Conservation (phyloP, 2,113 vertebrate species). For the Trochalopteron elliotii region DNA sequence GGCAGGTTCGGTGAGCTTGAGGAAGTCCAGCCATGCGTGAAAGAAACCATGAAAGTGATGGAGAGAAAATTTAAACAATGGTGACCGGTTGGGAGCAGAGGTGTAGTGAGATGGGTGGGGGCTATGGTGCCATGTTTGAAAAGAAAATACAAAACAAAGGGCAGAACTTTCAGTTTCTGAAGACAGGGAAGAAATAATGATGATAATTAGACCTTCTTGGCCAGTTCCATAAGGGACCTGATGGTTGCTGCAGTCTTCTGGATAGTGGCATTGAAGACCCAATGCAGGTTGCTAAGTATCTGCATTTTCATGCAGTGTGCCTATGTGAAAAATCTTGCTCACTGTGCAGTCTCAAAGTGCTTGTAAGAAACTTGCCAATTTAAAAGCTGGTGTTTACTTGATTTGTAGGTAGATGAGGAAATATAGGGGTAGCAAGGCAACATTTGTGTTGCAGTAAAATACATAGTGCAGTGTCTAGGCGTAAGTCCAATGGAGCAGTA, state of each 20-base stretch:
- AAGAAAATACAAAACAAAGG: background rate
- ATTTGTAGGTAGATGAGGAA: background rate
- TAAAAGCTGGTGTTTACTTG: background rate
- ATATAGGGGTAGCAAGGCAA: background rate
- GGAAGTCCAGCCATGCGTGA: background rate
- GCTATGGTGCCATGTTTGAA: background rate
- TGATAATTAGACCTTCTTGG: background rate
- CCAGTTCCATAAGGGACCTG: background rate
- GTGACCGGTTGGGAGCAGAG: background rate
- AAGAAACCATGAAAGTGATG: background rate
- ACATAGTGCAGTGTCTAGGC: background rate
- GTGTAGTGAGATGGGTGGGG: background rate
- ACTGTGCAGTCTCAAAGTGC: background rate
- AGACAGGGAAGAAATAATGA: background rate
- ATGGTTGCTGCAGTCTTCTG: background rate
- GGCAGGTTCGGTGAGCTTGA: background rate
- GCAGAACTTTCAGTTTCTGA: background rate
- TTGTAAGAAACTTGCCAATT: background rate
- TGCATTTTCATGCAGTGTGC: background rate
- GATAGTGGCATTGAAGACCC: background rate
- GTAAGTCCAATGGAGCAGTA: background rate
- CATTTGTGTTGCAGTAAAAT: background rate
- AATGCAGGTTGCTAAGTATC: background rate
- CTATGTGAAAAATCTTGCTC: background rate
- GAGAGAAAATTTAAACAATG: slow-evolving; percentile 4